phyloP scores from a whole-genome alignment of 2,797 vertebrate species.

The Bryconaethiops microstoma region DNA sequence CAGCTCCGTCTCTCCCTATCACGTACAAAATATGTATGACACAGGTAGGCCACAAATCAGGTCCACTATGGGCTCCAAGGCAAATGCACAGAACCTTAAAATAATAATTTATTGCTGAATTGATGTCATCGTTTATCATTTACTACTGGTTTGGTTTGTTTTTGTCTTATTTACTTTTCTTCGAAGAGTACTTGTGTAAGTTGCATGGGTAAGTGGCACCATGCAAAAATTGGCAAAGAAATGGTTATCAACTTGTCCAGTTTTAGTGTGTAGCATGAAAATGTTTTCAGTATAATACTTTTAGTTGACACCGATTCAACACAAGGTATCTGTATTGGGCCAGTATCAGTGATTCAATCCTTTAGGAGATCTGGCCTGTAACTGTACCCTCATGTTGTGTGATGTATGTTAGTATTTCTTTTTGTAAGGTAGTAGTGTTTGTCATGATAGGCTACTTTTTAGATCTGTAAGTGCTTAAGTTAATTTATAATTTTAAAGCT shows the following conservation, averaged over 20 bases:
- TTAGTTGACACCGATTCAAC: too few relatives aligned
- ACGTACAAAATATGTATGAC: conserved; percentile 39
- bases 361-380: too few relatives aligned
- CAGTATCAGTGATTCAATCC: too few relatives aligned
- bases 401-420: too few relatives aligned
- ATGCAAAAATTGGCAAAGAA: not conserved
- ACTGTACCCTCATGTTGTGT: too few relatives aligned
- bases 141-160: not conserved
- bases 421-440: too few relatives aligned
- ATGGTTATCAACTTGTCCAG: not conserved
- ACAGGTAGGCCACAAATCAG: conserved; percentile 13
- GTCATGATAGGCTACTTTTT: too few relatives aligned
- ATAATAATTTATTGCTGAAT: not conserved
- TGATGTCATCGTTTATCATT: too few relatives aligned
- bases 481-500: too few relatives aligned
- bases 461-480: too few relatives aligned
- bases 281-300: not conserved
- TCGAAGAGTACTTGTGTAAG: not conserved
- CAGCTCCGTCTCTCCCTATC: conserved; percentile 68
- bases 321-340: too few relatives aligned
- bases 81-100: not conserved
- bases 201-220: not conserved
- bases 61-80: not conserved
- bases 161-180: not conserved
- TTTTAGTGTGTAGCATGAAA: not conserved